phyloP scores from a whole-genome alignment of 2,888 invertebrate species.

The Leptinotarsa peninsularis region DNA sequence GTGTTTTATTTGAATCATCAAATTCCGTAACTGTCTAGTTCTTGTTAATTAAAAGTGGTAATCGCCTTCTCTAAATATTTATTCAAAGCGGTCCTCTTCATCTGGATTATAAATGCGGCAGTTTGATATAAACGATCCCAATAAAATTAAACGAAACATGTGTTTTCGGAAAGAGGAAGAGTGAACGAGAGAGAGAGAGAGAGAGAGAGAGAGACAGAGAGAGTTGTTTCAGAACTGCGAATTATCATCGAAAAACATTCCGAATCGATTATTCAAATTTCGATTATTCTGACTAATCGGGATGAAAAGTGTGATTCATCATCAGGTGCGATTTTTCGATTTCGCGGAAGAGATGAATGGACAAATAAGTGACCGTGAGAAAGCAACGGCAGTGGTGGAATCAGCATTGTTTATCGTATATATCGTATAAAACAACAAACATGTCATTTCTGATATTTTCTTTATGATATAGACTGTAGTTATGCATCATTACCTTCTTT shows the following conservation, averaged over 20 bases:
- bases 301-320: slow-evolving; percentile 17
- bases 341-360: slow-evolving; percentile 13
- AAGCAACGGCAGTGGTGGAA: neutral
- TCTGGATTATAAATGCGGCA: slow-evolving; percentile 30
- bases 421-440: neutral
- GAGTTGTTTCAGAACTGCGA: neutral
- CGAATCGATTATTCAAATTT: slow-evolving; percentile 12
- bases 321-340: slow-evolving; percentile 20
- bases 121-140: slow-evolving; percentile 26
- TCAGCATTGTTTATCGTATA: neutral
- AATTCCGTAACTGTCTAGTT: slow-evolving; percentile 34
- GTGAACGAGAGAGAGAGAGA: neutral
- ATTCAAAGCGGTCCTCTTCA: slow-evolving; percentile 36
- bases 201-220: neutral
- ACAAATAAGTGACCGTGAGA: neutral
- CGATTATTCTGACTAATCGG: slow-evolving; percentile 14
- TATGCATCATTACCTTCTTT: too few species aligned
- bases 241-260: neutral
- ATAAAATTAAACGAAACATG: slow-evolving; percentile 26
- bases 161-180: slow-evolving; percentile 8
- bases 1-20: slow-evolving; percentile 38
- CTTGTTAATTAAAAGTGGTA: slow-evolving; percentile 44
- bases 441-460: neutral
- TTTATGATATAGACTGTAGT: too few species aligned
- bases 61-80: slow-evolving; percentile 43